These are phyloP conservation scores for Prinia subflava DNA, from an alignment of 2,113 vertebrate species.

Conservation along the genomic window DNA sequence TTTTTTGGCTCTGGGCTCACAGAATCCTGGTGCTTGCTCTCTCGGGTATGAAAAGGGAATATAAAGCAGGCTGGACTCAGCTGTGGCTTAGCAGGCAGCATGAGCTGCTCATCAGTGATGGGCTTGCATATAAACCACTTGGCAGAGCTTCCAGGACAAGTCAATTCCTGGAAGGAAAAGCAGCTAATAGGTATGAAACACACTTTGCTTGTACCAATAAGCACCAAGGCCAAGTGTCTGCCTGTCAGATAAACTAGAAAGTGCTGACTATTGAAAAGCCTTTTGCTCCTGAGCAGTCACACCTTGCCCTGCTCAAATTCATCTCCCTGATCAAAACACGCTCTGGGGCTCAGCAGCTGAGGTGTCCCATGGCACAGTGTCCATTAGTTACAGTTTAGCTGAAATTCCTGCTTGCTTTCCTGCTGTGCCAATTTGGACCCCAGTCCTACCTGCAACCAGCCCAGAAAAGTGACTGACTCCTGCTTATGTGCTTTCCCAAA, in stretches of 20 bases:
- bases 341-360: neutral
- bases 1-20: neutral
- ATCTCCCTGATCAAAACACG: neutral
- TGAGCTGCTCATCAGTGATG: neutral
- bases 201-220: neutral
- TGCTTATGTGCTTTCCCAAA: neutral
- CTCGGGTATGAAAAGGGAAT: neutral
- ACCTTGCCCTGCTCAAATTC: neutral
- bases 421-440: neutral
- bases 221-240: neutral
- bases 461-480: neutral
- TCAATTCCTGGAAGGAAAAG: neutral
- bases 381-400: neutral
- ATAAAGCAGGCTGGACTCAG: neutral
- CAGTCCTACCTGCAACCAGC: neutral
- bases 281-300: neutral
- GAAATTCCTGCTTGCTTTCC: neutral
- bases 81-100: neutral
- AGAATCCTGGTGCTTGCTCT: neutral
- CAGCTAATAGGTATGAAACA: neutral
- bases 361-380: neutral
- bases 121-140: neutral
- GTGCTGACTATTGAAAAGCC: neutral
- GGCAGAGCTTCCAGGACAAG: neutral
- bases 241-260: neutral